Evolutionary conservation across 37 sponge, comb jelly and placozoan species (phyloP).

Genomic region (Eunapius fragilis): DNA sequence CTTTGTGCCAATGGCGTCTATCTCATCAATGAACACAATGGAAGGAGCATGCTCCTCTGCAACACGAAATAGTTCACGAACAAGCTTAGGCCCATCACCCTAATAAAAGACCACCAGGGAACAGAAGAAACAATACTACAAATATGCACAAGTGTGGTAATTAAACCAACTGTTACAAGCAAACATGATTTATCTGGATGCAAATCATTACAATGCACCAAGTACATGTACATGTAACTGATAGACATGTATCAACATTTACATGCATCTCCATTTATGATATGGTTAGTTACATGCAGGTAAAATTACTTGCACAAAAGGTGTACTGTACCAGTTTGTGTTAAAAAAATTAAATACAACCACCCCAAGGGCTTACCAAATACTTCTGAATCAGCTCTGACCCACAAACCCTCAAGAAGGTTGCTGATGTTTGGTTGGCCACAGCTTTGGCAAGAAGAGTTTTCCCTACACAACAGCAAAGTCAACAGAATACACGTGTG

Average conservation of each 20-base stretch:
- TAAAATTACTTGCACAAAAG: too few relatives aligned
- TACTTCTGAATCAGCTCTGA: conserved; percentile 99
- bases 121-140: neutral
- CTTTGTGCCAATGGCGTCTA: conserved; percentile 96
- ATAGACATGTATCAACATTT: neutral
- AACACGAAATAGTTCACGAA: conserved; percentile 96
- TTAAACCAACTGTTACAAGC: too few relatives aligned
- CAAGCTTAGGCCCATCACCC: conserved; percentile 99
- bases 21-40: conserved; percentile 99
- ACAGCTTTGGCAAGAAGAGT: conserved; percentile 99
- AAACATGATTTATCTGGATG: too few relatives aligned
- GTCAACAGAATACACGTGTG: neutral
- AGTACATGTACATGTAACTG: conserved; percentile 22
- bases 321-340: too few relatives aligned
- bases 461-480: conserved; percentile 72
- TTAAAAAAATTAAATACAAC: neutral
- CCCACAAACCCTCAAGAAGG: conserved; percentile 98
- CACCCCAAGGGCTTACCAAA: conserved; percentile 47
- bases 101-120: neutral
- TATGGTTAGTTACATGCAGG: too few relatives aligned
- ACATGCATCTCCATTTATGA: neutral
- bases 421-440: conserved; percentile 99
- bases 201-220: too few relatives aligned
- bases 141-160: too few relatives aligned
- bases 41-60: conserved; percentile 99